Base-by-base conservation (phyloP, 2,888 invertebrate species). In the Epinotia ramella region DNA sequence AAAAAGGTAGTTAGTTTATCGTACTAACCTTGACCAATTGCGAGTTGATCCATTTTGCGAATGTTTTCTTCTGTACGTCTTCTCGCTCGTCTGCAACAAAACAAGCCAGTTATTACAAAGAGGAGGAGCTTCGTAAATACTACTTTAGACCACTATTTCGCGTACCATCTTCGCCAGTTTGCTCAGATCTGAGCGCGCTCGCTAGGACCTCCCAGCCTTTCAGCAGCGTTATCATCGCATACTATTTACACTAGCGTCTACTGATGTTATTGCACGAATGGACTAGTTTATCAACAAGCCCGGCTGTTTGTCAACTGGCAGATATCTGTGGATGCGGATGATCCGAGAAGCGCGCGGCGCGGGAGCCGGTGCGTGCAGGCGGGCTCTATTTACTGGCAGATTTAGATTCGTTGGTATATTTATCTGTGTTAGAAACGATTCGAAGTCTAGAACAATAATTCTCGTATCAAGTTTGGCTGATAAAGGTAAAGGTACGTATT, bases 41-140 rank as follows among this genome's bases (percentile, higher is more conserved):
- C 49, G 97, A 97, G 89, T 97, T 97, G 85, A 97, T 97, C 97
- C 97, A 97, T 95, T 98, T 98, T 77, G 98, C 97, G 89, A 99
- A 98, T 0, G 98, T 98, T 92, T 98, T 98, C 95, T 98, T 98
- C 91, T 99, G 98, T 75, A 98, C 97, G 90, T 98, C 98, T 92
- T 98, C 98, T 82, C 98, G 96, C 91, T 98, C 98, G 95, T 98
- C 98, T 98, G 95, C 18, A 96, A 96, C 81, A 83, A 66, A 65
- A 56, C 40, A 4, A n/a, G 6, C 12, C 6, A 2, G 12, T 28
- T n/a, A 44, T n/a, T 44, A 2, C 18, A 40, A 33, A n/a, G 53
- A n/a, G n/a, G n/a, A n/a, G n/a, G n/a, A n/a, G n/a, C n/a, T 53
- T n/a, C 16, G 1, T 16, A 3, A 49, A 13, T 6, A 53, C n/a